Conservation (phyloP, 2,113 vertebrate species). For the Abramis brama region DNA sequence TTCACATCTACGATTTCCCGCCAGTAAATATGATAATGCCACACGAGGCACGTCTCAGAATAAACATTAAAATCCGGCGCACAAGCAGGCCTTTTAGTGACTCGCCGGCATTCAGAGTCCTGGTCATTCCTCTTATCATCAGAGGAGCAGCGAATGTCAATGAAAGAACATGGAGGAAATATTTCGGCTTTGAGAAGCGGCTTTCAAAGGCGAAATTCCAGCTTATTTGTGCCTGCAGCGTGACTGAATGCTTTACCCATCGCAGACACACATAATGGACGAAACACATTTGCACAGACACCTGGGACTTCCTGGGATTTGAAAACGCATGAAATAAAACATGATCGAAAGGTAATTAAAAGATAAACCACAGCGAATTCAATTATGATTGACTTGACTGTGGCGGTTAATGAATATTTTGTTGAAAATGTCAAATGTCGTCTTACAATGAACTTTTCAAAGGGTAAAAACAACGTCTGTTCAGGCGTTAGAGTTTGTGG, state of each 20-base stretch:
- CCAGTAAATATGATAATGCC: constrained; percentile 32
- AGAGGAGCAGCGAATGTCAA: constrained; percentile 19
- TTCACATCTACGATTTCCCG: not conserved
- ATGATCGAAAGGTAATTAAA: constrained; percentile 37
- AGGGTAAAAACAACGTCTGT: not conserved
- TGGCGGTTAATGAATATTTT: not conserved
- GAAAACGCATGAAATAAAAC: not conserved
- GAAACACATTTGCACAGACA: not conserved
- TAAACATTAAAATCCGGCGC: not conserved
- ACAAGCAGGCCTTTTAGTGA: not conserved
- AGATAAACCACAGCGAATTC: constrained; percentile 25
- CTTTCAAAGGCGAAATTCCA: constrained; percentile 27
- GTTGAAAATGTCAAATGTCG: constrained; percentile 1
- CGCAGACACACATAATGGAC: not conserved
- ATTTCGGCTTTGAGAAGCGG: not conserved
- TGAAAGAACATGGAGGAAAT: constrained; percentile 44
- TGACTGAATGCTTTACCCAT: not conserved
- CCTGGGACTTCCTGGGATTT: constrained; percentile 17
- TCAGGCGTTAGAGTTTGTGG: not conserved
- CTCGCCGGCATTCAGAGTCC: not conserved
- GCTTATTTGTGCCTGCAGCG: constrained; percentile 14
- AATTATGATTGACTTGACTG: constrained; percentile 1
- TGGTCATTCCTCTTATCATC: constrained; percentile 34
- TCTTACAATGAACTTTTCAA: constrained; percentile 1
- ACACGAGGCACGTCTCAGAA: constrained; percentile 21